Conservation (phyloP, 1,140 invertebrate genomes). For the Uloborus diversus region DNA sequence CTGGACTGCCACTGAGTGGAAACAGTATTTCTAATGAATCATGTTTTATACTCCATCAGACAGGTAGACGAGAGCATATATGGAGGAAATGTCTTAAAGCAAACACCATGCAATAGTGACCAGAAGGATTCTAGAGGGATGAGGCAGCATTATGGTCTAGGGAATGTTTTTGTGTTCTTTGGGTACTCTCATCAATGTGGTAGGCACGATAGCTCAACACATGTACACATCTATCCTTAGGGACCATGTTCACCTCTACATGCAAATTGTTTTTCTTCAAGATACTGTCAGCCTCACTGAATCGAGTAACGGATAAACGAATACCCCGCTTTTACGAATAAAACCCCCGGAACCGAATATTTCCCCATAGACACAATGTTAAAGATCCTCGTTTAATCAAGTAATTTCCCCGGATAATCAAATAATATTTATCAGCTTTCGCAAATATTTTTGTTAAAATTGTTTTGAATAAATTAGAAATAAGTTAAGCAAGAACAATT, state of each 20-base stretch:
- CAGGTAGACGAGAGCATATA: not conserved
- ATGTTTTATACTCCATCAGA: not conserved
- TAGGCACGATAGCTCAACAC: not conserved
- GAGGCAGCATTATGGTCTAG: constrained; percentile 2
- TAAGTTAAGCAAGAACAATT: too few relatives aligned
- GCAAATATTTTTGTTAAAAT: too few relatives aligned
- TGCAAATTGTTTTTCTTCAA: not conserved
- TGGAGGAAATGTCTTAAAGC: not conserved
- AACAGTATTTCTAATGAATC: not conserved
- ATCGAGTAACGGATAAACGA: too few relatives aligned
- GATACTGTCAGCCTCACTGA: not conserved
- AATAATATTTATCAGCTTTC: too few relatives aligned
- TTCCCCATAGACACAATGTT: too few relatives aligned
- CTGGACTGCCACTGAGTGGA: too few relatives aligned
- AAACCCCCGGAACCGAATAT: too few relatives aligned
- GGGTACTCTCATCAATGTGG: constrained; percentile 2
- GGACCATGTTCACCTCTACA: constrained; percentile 6
- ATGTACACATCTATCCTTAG: not conserved
- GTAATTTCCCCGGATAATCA: too few relatives aligned
- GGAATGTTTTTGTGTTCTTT: constrained; percentile 4
- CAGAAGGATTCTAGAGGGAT: not conserved
- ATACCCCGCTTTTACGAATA: too few relatives aligned
- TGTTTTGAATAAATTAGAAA: too few relatives aligned
- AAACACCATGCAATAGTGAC: too few relatives aligned
- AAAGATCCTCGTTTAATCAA: too few relatives aligned